These are phyloP conservation scores for Colistium nudipinnis DNA, from an alignment of 2,113 vertebrate genomes.

Conservation along the genomic window DNA sequence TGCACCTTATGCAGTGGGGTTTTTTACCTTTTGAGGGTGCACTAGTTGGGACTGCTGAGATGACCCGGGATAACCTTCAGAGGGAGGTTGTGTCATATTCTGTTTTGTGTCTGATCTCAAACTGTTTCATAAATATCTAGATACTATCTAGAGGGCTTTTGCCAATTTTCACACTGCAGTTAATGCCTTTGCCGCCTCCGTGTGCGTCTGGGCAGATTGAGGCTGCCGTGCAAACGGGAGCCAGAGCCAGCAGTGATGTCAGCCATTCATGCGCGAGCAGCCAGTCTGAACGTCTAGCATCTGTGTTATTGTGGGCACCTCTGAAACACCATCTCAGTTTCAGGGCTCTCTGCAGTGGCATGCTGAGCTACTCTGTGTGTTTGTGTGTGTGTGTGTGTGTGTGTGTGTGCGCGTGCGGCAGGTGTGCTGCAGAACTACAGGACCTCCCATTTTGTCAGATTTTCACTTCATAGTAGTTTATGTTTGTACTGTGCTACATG, in stretches of 20 bases:
- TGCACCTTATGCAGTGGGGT: no score
- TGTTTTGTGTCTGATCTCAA: no score
- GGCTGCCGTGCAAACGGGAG: conserved; percentile 67
- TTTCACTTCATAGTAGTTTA: neutral
- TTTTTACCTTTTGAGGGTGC: rapidly evolving
- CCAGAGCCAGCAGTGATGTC: conserved; percentile 71
- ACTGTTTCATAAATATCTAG: neutral
- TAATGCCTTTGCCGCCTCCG: no score
- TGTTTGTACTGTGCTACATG: neutral
- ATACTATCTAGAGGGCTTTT: neutral
- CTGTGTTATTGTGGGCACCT: conserved; percentile 72
- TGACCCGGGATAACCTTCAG: neutral
- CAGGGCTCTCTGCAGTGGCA: conserved; percentile 13
- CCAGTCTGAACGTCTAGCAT: conserved; percentile 61
- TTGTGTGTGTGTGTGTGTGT: no score
- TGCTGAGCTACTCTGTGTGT: neutral
- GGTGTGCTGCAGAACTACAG: conserved; percentile 19
- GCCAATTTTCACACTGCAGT: no score
- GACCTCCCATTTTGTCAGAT: neutral
- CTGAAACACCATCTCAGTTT: conserved; percentile 19
- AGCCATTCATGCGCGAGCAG: conserved; percentile 50
- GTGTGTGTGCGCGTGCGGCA: conserved; percentile 25
- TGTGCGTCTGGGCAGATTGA: conserved; percentile 49
- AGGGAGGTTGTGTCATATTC: no score
- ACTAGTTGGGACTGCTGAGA: neutral